Evolutionary conservation across 2,888 invertebrate genomes (phyloP), one percentile per base, ranked within the genome.

Genomic region (Dermolepida albohirtum): DNA sequence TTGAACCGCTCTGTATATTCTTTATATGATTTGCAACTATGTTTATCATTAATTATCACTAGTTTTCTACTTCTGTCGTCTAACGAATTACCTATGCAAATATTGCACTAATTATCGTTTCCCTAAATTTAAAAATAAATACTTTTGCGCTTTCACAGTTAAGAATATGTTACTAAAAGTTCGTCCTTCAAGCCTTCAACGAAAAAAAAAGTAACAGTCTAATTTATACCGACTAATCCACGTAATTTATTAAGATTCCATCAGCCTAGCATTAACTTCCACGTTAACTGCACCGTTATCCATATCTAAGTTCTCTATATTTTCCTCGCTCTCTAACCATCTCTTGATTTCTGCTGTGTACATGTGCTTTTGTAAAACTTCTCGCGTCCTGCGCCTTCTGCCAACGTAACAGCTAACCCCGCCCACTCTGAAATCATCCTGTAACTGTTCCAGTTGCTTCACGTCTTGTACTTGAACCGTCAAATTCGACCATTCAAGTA

Each of bases 331-430:
- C 0, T 87, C 84, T 39, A 92, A 83, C 93, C 93, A 93, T 77
- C 89, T 89, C 70, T 87, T 87, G 77, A 93, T 92, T 76, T 93
- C 92, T 7, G 86, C 80, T 70, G 88, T 89, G 80, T 93, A 93
- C 92, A 93, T 93, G 76, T 90, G 86, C 72, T 89, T 85, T 78
- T 92, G 92, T 17, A 93, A 84, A 10, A 93, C 92, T 78, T 92
- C 92, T 76, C 92, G 87, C 43, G 91, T 93, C 52, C 92, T 85
- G 2, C 91, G 89, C 64, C 92, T 84, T n/a, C 90, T 88, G 0
- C 93, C 93, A 52, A 91, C 88, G 79, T 91, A 93, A 5, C 88
- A 86, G n/a, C 89, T 88, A n/a, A 83, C 84, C 7, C 72, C 87
- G 55, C 85, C 86, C 66, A 85, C 83, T 44, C 85, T 78, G 67